These are phyloP conservation scores for Phrynocephalus vlangalii DNA, from an alignment of 2,797 vertebrate species.

Conservation along the genomic window DNA sequence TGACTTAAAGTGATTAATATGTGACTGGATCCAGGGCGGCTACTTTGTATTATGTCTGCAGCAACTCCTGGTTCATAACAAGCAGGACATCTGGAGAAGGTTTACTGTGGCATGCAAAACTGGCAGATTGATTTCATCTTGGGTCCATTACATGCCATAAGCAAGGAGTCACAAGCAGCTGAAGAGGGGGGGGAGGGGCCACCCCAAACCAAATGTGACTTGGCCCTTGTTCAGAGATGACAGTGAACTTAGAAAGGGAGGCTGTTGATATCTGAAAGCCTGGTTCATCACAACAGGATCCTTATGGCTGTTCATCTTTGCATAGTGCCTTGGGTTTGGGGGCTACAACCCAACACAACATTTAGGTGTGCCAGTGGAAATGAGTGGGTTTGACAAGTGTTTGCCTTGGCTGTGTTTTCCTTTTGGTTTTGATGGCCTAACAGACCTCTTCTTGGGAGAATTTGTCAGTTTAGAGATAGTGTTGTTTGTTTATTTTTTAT, in stretches of 20 bases:
- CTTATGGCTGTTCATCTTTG: not conserved
- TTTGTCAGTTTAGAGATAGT: not conserved
- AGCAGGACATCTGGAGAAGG: constrained; percentile 6
- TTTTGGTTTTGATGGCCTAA: not conserved
- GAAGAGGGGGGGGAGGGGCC: not conserved
- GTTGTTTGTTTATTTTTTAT: constrained; percentile 3
- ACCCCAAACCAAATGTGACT: not conserved
- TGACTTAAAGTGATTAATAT: not conserved
- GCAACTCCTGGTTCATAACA: not conserved
- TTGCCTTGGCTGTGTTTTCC: not conserved
- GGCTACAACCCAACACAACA: not conserved
- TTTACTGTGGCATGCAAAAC: constrained; percentile 2
- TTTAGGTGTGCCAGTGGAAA: not conserved
- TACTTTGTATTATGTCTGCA: not conserved
- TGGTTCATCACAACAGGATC: not conserved
- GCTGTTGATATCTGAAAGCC: not conserved
- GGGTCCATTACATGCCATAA: not conserved
- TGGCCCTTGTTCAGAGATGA: not conserved
- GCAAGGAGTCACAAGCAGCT: not conserved
- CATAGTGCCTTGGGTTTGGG: not conserved
- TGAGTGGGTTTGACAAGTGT: not conserved
- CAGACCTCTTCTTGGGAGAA: not conserved
- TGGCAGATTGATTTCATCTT: not conserved
- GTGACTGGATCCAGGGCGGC: not conserved
- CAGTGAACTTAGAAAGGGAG: not conserved